Conservation (phyloP, 1,140 invertebrate genomes). For the Triops longicaudatus region DNA sequence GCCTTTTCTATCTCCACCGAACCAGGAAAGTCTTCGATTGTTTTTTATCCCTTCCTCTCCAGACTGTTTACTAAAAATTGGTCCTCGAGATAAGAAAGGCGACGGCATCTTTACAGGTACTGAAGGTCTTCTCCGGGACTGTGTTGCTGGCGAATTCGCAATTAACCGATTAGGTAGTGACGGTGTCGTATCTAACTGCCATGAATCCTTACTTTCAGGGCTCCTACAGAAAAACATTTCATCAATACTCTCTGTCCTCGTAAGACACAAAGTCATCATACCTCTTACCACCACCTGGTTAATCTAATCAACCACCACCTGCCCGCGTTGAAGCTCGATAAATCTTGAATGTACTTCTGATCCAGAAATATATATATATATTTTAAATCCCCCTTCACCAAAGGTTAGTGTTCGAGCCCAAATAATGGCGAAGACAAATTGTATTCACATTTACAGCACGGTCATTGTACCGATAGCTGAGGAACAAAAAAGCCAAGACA, state of each 20-base stretch:
- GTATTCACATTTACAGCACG: conserved; percentile 12
- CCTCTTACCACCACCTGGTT: background rate
- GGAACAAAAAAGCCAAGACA: conserved; percentile 12
- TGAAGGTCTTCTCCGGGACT: background rate
- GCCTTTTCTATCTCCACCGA: background rate
- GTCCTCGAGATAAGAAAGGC: background rate
- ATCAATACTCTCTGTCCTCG: background rate
- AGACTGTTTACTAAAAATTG: background rate
- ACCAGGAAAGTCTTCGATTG: background rate
- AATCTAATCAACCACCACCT: background rate
- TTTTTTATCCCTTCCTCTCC: background rate
- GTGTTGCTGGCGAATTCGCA: background rate
- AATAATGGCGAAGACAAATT: background rate
- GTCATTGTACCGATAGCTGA: background rate
- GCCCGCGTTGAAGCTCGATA: background rate
- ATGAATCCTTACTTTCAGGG: background rate
- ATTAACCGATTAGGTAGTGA: background rate
- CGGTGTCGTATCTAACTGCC: background rate
- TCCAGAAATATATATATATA: background rate
- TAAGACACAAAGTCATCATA: background rate
- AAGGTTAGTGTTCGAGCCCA: background rate
- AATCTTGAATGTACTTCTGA: background rate
- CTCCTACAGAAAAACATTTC: background rate
- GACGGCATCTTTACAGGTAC: background rate
- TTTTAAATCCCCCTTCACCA: background rate